Conservation (phyloP, 2,113 vertebrate species). For the Stegostoma tigrinum region DNA sequence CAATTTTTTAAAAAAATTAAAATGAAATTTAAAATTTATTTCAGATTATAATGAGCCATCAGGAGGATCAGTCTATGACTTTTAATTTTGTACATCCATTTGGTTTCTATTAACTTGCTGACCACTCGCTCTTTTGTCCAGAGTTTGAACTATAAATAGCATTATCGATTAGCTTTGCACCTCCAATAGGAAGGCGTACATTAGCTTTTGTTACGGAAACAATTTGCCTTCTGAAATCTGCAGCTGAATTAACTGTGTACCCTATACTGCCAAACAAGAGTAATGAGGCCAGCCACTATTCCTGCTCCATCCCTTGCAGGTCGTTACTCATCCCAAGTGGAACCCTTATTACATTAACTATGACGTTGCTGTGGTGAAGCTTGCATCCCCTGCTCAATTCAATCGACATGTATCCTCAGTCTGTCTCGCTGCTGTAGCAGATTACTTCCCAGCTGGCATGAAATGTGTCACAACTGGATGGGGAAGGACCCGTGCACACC, state of each 20-base stretch:
- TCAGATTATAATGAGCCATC: not conserved
- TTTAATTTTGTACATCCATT: not conserved
- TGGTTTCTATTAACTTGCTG: not conserved
- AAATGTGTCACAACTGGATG: conserved; percentile 53
- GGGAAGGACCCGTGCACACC: conserved; percentile 46
- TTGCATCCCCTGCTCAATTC: conserved; percentile 41
- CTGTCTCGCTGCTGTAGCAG: conserved; percentile 45
- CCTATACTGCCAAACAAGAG: not conserved
- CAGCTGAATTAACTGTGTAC: not conserved
- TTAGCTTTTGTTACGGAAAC: not conserved
- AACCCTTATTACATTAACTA: conserved; percentile 44
- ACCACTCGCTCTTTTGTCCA: not conserved
- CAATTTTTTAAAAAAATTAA: not conserved
- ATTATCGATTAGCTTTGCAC: not conserved
- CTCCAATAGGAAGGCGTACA: not conserved
- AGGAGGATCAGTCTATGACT: no score
- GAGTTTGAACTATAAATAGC: not conserved
- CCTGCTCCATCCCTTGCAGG: conserved; percentile 41
- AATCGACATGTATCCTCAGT: conserved; percentile 40
- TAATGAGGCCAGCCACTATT: not conserved
- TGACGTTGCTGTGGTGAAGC: conserved; percentile 53
- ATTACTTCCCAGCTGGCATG: conserved; percentile 38
- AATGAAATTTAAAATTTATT: not conserved
- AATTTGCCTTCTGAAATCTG: not conserved
- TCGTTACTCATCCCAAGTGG: conserved; percentile 52